A percentile compares a stretch with the other conserved stretches of the same genome.
Conservation (phyloP, 1,140 invertebrate genomes). For the Stenopsyche tienmushanensis region DNA sequence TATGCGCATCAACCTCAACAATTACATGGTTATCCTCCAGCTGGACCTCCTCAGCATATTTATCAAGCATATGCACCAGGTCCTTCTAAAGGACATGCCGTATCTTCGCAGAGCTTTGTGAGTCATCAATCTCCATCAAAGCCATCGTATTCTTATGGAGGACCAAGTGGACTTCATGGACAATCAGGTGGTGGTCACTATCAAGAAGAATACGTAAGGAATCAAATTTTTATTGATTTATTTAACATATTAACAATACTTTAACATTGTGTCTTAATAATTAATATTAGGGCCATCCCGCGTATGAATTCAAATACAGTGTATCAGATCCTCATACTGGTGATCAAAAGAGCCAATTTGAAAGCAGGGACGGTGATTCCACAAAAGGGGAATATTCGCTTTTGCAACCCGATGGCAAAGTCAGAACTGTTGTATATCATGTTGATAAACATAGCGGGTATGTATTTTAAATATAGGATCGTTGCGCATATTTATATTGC, state of each 20-base stretch:
- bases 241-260: background rate
- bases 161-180: background rate
- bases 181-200: background rate
- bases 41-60: background rate
- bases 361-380: conserved; percentile 56
- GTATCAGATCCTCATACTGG: conserved; percentile 58
- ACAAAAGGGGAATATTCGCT: conserved; percentile 58
- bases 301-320: conserved; percentile 56
- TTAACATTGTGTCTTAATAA: background rate
- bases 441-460: conserved; percentile 59
- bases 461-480: conserved; percentile 34
- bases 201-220: conserved; percentile 50
- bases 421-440: conserved; percentile 59
- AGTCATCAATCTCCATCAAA: conserved; percentile 31
- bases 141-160: conserved; percentile 1
- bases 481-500: background rate
- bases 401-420: conserved; percentile 58
- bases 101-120: conserved; percentile 29
- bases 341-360: conserved; percentile 57
- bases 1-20: background rate
- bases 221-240: conserved; percentile 1
- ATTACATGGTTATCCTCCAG: conserved; percentile 42
- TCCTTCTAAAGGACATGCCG: conserved; percentile 17
- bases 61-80: background rate
- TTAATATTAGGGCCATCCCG: conserved; percentile 14